Base-by-base conservation (phyloP, 2,888 invertebrate genomes). In the Nesidiocoris tenuis region DNA sequence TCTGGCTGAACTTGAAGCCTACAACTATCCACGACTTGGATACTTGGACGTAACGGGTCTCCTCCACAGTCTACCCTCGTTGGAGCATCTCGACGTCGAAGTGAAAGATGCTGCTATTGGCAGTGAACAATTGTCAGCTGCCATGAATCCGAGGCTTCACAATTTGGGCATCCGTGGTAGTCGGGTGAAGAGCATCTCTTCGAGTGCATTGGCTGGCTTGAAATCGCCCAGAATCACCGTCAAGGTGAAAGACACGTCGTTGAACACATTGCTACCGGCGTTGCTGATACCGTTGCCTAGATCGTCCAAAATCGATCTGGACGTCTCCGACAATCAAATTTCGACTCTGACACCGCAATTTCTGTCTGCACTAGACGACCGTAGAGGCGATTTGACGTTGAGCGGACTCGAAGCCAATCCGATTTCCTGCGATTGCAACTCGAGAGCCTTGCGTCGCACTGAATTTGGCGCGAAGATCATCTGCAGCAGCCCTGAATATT, bases 31-130 rank as follows among this genome's bases (percentile, higher is more conserved):
- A 0, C 88, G 91, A 80, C 82, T 95, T 22, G 94, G 94, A 0
- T 94, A 94, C 81, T 86, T 94, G 78, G 95, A 95, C 83, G 88
- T 94, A n/a, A 90, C 92, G 81, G 94, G 94, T 0, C 88, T 95
- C 25, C 84, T 95, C n/a, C 90, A 90, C 80, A 86, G 90, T 79
- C 84, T 95, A 81, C 87, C 90, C 0, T 90, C 90, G 0, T 84
- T 95, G 59, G 91, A 94, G 83, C 86, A 85, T 79, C 84, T 95
- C 12, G 93, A 94, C 78, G 89, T 95, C 71, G 96, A 96, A 85
- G 89, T 95, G 0, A 95, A 95, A 83, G 95, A 95, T 80, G 86
- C 91, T 0, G 88, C 88, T 2, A 89, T 94, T 70, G 92, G 93
- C 61, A 90, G 91, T 64, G 94, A 94, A 81, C 93, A 95, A 82